Base-by-base conservation (phyloP, 1,140 invertebrate genomes). In the Ctenoplectra terminalis region DNA sequence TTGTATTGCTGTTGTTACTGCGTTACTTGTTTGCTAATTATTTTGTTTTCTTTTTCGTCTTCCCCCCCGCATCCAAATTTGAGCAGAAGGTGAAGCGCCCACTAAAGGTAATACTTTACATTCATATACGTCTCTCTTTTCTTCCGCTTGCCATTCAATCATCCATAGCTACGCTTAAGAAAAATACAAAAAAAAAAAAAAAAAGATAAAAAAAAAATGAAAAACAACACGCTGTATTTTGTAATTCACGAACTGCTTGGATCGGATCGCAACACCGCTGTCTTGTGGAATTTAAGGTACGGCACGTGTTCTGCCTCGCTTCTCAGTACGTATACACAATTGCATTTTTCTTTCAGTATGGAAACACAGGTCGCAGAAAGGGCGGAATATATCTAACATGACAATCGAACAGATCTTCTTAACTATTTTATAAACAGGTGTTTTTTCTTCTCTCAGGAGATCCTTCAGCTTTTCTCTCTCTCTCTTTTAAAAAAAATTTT, bases 11-110 rank as follows among this genome's bases (percentile, higher is more conserved):
- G 26, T 81, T 77, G 54, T 26, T 54, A 17, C 75, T 70, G 64
- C 84, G 71, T 87, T 86, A 86, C 60, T 71, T 87, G 81, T 87
- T 74, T 83, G 85, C 69, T 87, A 87, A 89, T 92, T 54, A 75
- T 92, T 92, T 92, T 91, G 87, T 92, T 92, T 88, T 90, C 74
- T 90, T 90, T 89, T 81, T 89, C 77, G 87, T 90, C 88, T 90
- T 83, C 66, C 20, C 61, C 80, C 79, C 76, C 72, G 81, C 83
- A 84, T 89, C 83, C 86, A 88, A 89, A 89, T 88, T 87, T 90
- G 86, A 89, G 86, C 89, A 89, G 91, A 93, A 88, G 88, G 88
- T 88, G 91, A 93, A 87, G 77, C 91, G 82, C 72, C 91, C 69
- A 88, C 87, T 67, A 75, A 90, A 93, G 92, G 92, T 93, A 93